These are phyloP conservation scores for Pseudochromis fuscus DNA, from an alignment of 2,797 vertebrate species.

Conservation along the genomic window DNA sequence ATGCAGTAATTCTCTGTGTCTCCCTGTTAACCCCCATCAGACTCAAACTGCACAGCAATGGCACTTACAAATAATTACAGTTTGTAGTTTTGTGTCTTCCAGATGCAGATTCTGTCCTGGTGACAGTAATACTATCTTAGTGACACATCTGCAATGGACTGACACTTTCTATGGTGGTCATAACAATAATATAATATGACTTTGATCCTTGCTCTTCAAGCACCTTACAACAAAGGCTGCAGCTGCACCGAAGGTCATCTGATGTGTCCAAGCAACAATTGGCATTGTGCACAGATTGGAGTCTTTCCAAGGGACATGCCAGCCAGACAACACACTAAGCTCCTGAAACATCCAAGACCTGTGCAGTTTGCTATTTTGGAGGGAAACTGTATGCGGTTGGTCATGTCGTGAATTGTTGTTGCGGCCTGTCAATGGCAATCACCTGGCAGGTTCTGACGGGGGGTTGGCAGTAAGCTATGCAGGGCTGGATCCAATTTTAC, in stretches of 20 bases:
- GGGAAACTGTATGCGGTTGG: slow-evolving; percentile 36
- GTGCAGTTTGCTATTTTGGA: too few relatives aligned
- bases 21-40: slow-evolving; percentile 2
- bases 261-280: slow-evolving; percentile 73
- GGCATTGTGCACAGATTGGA: slow-evolving; percentile 73
- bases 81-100: not conserved
- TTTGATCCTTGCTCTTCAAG: slow-evolving; percentile 41
- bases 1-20: not conserved
- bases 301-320: slow-evolving; percentile 74
- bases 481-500: slow-evolving; percentile 70
- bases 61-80: not conserved
- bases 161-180: not conserved
- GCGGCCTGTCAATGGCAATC: slow-evolving; percentile 61
- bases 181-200: slow-evolving; percentile 13
- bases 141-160: slow-evolving; percentile 19
- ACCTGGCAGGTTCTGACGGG: slow-evolving; percentile 61
- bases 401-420: slow-evolving; percentile 65
- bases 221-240: slow-evolving; percentile 40
- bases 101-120: not conserved
- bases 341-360: too few relatives aligned
- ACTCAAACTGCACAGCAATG: not conserved
- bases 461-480: slow-evolving; percentile 37
- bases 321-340: slow-evolving; percentile 70
- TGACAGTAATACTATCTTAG: not conserved
- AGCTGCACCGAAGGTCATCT: slow-evolving; percentile 82